phyloP scores from a whole-genome alignment of 2,797 vertebrate genomes.

The Lacerta agilis region DNA sequence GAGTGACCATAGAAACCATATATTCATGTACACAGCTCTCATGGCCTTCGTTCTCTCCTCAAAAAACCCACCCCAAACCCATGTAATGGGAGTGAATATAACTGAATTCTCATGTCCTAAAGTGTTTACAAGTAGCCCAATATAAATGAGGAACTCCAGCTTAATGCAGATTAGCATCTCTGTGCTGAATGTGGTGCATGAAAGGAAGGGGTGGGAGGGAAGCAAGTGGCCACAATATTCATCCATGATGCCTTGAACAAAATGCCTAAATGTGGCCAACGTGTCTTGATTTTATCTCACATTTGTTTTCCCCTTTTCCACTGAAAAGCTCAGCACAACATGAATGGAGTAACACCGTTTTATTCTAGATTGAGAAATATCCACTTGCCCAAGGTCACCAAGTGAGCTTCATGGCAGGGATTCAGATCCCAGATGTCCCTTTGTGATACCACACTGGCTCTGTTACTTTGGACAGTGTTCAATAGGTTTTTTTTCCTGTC shows the following conservation, averaged over 20 bases:
- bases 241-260: neutral
- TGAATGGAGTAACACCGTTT: neutral
- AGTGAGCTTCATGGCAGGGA: neutral
- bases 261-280: neutral
- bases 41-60: too few species aligned
- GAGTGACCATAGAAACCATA: neutral
- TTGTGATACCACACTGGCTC: neutral
- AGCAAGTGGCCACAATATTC: neutral
- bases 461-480: neutral
- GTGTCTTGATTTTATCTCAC: neutral
- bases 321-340: neutral
- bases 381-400: neutral
- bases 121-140: neutral
- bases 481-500: too few species aligned
- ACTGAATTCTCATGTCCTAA: neutral
- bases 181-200: neutral
- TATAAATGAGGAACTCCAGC: neutral
- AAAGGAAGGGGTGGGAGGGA: neutral
- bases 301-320: neutral
- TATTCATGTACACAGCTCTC: neutral
- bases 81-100: neutral
- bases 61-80: neutral
- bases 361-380: neutral
- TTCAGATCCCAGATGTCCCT: too few species aligned
- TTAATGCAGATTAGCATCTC: neutral